Conservation (phyloP, 1,140 invertebrate species). For the Papilio xuthus region DNA sequence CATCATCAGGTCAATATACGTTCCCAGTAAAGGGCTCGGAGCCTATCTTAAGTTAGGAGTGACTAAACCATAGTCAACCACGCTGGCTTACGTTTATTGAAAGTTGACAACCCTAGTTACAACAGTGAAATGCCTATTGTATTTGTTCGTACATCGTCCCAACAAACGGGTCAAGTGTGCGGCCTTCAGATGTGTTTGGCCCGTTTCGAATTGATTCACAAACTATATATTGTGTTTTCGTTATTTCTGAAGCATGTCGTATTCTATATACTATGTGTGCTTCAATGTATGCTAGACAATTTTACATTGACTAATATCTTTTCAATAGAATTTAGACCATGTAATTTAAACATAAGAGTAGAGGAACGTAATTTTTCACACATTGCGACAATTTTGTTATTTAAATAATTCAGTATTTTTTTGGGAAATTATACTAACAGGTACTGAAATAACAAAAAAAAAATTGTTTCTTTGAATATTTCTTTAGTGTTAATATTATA, state of each 20-base stretch:
- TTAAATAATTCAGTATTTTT: no score
- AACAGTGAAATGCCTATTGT: background rate
- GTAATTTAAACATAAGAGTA: background rate
- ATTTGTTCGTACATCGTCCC: slow-evolving; percentile 1
- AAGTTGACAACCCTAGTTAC: background rate
- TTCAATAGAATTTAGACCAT: background rate
- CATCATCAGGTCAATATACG: no score
- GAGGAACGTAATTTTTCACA: background rate
- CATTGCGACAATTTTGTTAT: no score
- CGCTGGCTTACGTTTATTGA: background rate
- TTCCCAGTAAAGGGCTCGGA: no score
- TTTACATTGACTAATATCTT: background rate
- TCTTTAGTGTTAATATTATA: no score
- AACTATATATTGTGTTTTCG: background rate
- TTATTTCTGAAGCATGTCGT: background rate
- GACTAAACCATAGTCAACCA: background rate
- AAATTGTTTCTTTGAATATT: no score
- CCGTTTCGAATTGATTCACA: slow-evolving; percentile 3
- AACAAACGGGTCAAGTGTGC: slow-evolving; percentile 30
- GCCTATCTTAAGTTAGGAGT: no score
- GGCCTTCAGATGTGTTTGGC: slow-evolving; percentile 11
- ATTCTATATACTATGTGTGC: background rate
- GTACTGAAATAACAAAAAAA: no score
- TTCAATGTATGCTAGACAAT: no score
- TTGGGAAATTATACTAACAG: no score